Percentiles rank a stretch among this genome's conserved stretches.
Evolutionary conservation across 1,140 invertebrate species (phyloP).

Genomic region (Micrasema minimum): DNA sequence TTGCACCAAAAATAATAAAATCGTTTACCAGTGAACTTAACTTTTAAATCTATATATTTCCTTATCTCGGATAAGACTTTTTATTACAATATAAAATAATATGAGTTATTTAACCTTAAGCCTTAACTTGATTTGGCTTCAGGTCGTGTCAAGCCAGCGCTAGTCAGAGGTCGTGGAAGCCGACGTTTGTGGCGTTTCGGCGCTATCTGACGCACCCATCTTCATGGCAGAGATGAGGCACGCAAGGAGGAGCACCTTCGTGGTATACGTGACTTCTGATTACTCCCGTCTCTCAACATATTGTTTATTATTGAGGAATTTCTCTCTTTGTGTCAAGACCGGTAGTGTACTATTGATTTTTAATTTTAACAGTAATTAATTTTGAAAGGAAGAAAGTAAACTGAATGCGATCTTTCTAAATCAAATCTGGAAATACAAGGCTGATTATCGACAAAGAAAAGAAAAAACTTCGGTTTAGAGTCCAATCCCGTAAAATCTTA

Average conservation of each 20-base stretch:
- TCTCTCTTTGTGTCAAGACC: conserved; percentile 4
- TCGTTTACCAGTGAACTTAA: not conserved
- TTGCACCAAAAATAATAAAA: not conserved
- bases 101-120: not conserved
- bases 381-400: not conserved
- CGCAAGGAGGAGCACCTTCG: conserved; percentile 23
- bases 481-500: too few relatives aligned
- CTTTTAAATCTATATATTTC: too few relatives aligned
- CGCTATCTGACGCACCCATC: conserved; percentile 22
- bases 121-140: not conserved
- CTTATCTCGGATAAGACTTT: not conserved
- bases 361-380: not conserved
- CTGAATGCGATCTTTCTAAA: not conserved
- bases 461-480: not conserved
- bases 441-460: too few relatives aligned
- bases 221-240: conserved; percentile 6
- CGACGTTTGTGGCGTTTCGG: conserved; percentile 13
- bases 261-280: conserved; percentile 7
- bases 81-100: not conserved
- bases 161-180: not conserved
- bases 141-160: not conserved
- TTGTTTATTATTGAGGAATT: not conserved
- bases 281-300: not conserved
- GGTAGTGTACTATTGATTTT: not conserved
- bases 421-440: too few relatives aligned